These are phyloP conservation scores for Pyrocoelia pectoralis DNA, from an alignment of 2,888 invertebrate species.

Conservation along the genomic window DNA sequence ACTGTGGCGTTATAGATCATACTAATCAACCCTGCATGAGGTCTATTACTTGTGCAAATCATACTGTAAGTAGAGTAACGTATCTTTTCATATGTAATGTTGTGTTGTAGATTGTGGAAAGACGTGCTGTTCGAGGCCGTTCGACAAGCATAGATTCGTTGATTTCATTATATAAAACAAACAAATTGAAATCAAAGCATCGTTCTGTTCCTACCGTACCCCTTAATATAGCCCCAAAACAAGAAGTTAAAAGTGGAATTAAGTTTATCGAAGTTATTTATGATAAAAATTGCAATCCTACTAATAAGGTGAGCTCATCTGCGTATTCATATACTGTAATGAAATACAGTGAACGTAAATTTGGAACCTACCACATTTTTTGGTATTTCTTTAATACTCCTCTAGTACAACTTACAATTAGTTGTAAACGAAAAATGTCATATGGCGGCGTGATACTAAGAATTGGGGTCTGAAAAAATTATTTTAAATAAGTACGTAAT, in stretches of 20 bases:
- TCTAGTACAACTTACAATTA: too few species aligned
- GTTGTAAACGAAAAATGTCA: too few species aligned
- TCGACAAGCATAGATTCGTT: slow-evolving; percentile 52
- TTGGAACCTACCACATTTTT: too few species aligned
- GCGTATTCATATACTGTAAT: too few species aligned
- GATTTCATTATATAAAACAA: slow-evolving; percentile 51
- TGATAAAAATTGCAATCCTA: slow-evolving; percentile 9
- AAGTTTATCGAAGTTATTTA: slow-evolving; percentile 20
- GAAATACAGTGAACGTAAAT: too few species aligned
- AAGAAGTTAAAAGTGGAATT: slow-evolving; percentile 14
- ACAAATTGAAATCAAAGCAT: slow-evolving; percentile 47
- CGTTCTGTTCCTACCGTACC: neutral
- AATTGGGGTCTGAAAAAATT: too few species aligned
- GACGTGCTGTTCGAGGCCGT: slow-evolving; percentile 51
- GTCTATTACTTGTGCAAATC: slow-evolving; percentile 70
- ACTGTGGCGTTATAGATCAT: slow-evolving; percentile 79
- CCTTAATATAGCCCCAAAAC: slow-evolving; percentile 21
- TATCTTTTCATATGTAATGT: neutral
- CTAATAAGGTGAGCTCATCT: neutral
- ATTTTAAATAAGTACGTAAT: too few species aligned
- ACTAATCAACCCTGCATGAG: slow-evolving; percentile 81
- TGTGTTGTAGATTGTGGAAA: slow-evolving; percentile 49
- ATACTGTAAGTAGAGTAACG: slow-evolving; percentile 47
- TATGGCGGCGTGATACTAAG: too few species aligned
- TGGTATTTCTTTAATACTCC: too few species aligned